Evolutionary conservation across 2,888 invertebrate genomes (phyloP).

Genomic region (Tetanocera ferruginea): DNA sequence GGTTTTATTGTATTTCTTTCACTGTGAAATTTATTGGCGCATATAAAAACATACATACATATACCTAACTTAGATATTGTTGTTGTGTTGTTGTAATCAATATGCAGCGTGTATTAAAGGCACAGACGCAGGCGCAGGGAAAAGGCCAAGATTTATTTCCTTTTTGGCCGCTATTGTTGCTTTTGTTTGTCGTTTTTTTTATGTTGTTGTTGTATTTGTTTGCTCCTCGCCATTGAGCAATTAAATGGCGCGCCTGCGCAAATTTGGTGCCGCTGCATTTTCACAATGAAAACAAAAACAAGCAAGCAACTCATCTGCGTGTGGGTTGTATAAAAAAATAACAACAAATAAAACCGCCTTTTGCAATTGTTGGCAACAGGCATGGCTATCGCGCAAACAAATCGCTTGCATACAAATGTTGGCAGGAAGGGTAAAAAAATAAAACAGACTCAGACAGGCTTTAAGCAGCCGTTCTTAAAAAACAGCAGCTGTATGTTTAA

Average conservation of each 20-base stretch:
- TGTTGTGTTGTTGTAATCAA: conserved; percentile 21
- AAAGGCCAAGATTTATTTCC: background rate
- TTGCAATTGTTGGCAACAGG: conserved; percentile 7
- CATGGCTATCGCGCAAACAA: background rate
- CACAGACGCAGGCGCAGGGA: too few relatives aligned
- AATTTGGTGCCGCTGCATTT: background rate
- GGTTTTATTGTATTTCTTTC: conserved; percentile 8
- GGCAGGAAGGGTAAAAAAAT: background rate
- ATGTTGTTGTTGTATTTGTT: background rate
- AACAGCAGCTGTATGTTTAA: background rate
- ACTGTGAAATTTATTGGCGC: conserved; percentile 27
- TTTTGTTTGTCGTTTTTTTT: background rate
- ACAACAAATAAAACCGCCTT: background rate
- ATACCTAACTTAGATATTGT: background rate
- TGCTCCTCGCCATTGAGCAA: conserved; percentile 12
- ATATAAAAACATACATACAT: conserved; percentile 4
- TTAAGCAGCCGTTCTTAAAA: background rate
- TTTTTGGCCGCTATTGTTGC: background rate
- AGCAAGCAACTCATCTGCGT: conserved; percentile 10
- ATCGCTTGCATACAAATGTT: background rate
- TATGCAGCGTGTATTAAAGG: too few relatives aligned
- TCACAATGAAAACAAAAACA: background rate
- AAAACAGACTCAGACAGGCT: background rate
- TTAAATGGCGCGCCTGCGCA: conserved; percentile 4
- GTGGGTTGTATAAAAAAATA: conserved; percentile 21